These are phyloP conservation scores for Aurelia sp. DNA, from an alignment of 30 jellyfish, hydroid and myxozoan genomes.

Conservation along the genomic window DNA sequence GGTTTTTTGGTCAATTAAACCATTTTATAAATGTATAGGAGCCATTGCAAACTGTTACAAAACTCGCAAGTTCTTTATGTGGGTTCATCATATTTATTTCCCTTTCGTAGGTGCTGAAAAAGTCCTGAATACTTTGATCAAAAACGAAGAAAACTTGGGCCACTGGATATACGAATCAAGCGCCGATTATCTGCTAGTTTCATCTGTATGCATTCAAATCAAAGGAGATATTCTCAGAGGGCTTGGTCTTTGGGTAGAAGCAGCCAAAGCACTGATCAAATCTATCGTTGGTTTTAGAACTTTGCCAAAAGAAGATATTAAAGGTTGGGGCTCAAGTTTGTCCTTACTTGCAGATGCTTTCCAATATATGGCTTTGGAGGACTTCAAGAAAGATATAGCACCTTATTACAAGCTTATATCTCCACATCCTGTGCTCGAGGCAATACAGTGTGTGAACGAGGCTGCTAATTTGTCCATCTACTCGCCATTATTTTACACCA, in stretches of 20 bases:
- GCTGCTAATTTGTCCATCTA: constrained; percentile 62
- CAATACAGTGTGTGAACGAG: constrained; percentile 65
- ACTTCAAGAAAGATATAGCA: constrained; percentile 4
- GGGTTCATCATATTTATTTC: not conserved
- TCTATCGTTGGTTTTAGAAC: constrained; percentile 52
- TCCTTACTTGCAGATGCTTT: constrained; percentile 63
- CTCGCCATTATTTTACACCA: constrained; percentile 69
- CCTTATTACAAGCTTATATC: constrained; percentile 24
- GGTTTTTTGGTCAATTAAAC: too few relatives aligned
- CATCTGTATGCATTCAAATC: constrained; percentile 63
- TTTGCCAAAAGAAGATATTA: constrained; percentile 53
- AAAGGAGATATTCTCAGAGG: constrained; percentile 61
- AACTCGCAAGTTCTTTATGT: too few relatives aligned
- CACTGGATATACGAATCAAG: constrained; percentile 35
- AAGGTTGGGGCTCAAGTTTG: constrained; percentile 71
- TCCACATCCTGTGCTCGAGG: constrained; percentile 56
- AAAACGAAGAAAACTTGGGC: constrained; percentile 20
- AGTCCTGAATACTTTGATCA: constrained; percentile 21
- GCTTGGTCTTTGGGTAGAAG: constrained; percentile 63
- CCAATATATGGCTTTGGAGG: constrained; percentile 65
- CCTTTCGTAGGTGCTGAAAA: constrained; percentile 43
- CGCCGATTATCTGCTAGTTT: constrained; percentile 33
- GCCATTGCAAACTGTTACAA: too few relatives aligned
- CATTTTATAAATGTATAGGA: too few relatives aligned
- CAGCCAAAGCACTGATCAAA: constrained; percentile 30